phyloP scores from a whole-genome alignment of 2,113 vertebrate genomes.

The Martes martes region DNA sequence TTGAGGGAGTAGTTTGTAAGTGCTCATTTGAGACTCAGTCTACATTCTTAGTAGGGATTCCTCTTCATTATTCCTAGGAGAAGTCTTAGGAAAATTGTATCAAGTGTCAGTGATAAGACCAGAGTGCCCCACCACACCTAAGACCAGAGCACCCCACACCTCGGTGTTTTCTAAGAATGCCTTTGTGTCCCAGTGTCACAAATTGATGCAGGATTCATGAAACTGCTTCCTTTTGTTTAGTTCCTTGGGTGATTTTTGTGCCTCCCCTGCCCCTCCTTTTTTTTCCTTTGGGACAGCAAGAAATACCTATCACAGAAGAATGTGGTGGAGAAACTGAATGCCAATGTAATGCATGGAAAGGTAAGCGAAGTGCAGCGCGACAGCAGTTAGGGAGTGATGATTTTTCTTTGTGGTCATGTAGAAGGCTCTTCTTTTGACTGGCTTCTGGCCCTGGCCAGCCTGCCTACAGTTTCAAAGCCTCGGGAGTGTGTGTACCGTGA shows the following conservation, averaged over 20 bases:
- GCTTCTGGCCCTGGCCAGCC: background rate
- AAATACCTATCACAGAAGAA: constrained; percentile 99
- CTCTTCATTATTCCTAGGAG: background rate
- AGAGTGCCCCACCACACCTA: background rate
- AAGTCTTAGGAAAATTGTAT: background rate
- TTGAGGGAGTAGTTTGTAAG: background rate
- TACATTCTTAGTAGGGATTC: background rate
- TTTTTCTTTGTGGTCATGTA: background rate
- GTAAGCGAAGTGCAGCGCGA: constrained; percentile 76
- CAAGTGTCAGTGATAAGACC: background rate
- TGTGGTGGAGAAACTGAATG: constrained; percentile 98
- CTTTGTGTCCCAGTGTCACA: background rate
- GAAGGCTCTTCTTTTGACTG: background rate
- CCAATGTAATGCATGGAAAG: constrained; percentile 96
- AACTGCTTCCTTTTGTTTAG: background rate
- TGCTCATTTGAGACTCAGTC: background rate
- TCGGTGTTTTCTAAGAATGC: background rate
- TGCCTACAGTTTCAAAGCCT: background rate
- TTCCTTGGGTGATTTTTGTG: background rate
- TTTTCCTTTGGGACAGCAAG: constrained; percentile 86
- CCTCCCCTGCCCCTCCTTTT: background rate
- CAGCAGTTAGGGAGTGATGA: background rate
- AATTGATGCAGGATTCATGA: background rate
- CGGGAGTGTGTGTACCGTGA: background rate
- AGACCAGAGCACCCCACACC: background rate